Evolutionary conservation across 1,140 invertebrate species (phyloP).

Genomic region (Antheraea pernyi): DNA sequence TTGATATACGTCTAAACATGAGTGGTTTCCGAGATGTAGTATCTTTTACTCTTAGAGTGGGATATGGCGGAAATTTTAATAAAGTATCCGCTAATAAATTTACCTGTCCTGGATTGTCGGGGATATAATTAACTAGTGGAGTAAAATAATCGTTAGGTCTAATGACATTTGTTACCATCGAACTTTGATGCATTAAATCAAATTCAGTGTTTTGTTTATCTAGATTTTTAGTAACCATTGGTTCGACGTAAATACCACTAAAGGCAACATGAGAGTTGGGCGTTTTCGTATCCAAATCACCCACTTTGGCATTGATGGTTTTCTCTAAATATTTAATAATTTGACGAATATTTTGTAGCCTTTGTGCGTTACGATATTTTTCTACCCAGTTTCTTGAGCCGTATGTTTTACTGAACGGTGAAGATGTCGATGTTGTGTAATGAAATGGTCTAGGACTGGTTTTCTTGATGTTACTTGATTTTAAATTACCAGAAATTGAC

Average conservation of each 20-base stretch:
- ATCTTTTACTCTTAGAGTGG: constrained; percentile 24
- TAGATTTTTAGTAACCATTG: constrained; percentile 30
- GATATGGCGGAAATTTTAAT: constrained; percentile 55
- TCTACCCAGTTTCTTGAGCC: constrained; percentile 59
- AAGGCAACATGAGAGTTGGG: constrained; percentile 56
- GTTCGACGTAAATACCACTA: constrained; percentile 60
- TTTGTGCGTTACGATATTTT: constrained; percentile 67
- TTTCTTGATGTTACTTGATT: constrained; percentile 40
- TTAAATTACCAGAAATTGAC: constrained; percentile 18
- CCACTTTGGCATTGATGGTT: constrained; percentile 65
- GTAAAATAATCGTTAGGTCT: constrained; percentile 52
- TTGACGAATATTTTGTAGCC: constrained; percentile 67
- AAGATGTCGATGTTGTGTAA: constrained; percentile 58
- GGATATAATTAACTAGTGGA: constrained; percentile 67
- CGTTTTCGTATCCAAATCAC: constrained; percentile 45
- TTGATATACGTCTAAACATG: constrained; percentile 44
- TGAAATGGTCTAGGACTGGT: constrained; percentile 69
- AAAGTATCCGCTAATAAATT: constrained; percentile 71
- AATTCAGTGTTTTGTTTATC: constrained; percentile 15
- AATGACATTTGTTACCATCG: constrained; percentile 30
- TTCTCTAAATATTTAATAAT: constrained; percentile 69
- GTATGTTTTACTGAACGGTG: constrained; percentile 61
- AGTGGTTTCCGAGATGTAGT: constrained; percentile 22
- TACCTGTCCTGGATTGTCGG: constrained; percentile 67
- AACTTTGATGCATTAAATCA: constrained; percentile 29